These are phyloP conservation scores for Prostheceraeus crozeri DNA, from an alignment of 2,888 invertebrate genomes.

Conservation along the genomic window DNA sequence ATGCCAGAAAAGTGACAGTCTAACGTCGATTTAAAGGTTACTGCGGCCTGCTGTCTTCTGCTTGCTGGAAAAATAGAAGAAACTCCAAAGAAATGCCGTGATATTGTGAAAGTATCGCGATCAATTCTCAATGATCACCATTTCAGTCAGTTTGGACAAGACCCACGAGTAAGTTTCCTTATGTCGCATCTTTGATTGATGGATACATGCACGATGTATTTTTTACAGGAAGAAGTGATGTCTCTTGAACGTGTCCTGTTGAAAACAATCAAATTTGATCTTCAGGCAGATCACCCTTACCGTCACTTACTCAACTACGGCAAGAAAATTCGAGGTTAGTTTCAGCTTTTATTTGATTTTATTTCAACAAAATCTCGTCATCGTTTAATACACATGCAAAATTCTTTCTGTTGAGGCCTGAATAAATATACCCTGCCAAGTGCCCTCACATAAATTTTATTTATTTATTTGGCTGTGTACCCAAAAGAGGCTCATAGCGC, in stretches of 20 bases:
- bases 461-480: too few relatives aligned
- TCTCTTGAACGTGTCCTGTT: constrained; percentile 86
- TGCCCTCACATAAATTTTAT: too few relatives aligned
- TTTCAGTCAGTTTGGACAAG: constrained; percentile 81
- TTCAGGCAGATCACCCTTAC: constrained; percentile 95
- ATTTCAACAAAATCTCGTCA: too few relatives aligned
- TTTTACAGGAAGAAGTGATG: constrained; percentile 63
- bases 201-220: not conserved
- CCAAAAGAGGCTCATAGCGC: too few relatives aligned
- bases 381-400: too few relatives aligned
- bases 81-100: constrained; percentile 98
- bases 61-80: constrained; percentile 98
- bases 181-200: too few relatives aligned
- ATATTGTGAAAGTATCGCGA: constrained; percentile 83
- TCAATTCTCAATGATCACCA: constrained; percentile 72
- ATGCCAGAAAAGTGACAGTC: too few relatives aligned
- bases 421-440: too few relatives aligned
- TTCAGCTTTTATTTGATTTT: not conserved
- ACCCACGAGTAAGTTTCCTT: constrained; percentile 86
- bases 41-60: constrained; percentile 89
- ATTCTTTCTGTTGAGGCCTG: too few relatives aligned
- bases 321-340: constrained; percentile 35
- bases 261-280: constrained; percentile 95
- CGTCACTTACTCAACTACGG: constrained; percentile 69
- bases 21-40: too few relatives aligned